phyloP scores from a whole-genome alignment of 1,140 invertebrate genomes.

The Laupala kohalensis region DNA sequence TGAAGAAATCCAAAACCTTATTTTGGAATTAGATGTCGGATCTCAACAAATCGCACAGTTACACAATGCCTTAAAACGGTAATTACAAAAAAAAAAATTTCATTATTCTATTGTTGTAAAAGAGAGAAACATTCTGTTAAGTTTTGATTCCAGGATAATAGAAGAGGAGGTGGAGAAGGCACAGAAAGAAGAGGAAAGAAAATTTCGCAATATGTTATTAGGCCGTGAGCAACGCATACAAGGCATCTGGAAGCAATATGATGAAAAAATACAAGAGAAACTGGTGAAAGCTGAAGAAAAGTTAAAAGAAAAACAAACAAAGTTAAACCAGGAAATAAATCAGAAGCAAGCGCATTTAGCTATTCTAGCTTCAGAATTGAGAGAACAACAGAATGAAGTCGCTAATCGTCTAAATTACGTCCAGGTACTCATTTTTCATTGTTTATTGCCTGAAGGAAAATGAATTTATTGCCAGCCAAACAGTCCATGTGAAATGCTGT shows the following conservation, averaged over 20 bases:
- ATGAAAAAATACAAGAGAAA: background rate
- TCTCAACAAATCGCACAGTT: background rate
- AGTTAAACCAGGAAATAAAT: background rate
- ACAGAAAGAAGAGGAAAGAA: background rate
- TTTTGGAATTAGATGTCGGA: background rate
- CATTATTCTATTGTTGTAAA: background rate
- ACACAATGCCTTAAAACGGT: background rate
- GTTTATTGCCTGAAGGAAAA: background rate
- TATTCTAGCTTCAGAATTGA: background rate
- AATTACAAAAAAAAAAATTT: background rate
- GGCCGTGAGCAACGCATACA: background rate
- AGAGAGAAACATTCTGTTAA: background rate
- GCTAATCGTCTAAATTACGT: background rate
- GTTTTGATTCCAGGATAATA: background rate
- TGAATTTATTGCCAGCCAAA: background rate
- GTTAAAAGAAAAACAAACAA: background rate
- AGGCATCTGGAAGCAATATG: background rate
- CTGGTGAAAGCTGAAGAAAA: background rate
- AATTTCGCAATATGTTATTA: background rate
- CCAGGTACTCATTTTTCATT: background rate
- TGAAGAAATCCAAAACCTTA: background rate
- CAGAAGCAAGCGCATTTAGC: background rate
- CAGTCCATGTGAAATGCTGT: background rate
- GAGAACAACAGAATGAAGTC: background rate
- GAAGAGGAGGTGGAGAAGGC: background rate